phyloP scores from a whole-genome alignment of 1,140 invertebrate genomes.

The Gryllus bimaculatus region DNA sequence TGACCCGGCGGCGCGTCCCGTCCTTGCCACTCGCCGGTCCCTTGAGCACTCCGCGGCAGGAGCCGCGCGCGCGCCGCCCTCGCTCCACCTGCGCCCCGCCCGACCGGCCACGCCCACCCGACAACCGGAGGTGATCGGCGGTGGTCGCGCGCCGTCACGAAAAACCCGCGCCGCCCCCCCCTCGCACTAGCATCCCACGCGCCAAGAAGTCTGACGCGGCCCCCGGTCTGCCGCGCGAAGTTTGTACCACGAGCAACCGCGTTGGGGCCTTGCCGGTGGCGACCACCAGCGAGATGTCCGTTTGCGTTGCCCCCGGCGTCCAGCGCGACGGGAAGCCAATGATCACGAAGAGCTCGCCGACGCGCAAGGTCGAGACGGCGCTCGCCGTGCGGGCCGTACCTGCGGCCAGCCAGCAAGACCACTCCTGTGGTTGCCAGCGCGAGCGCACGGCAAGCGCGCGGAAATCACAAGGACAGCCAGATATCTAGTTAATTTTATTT shows the following conservation, averaged over 20 bases:
- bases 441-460: too few relatives aligned
- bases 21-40: slow-evolving; percentile 85
- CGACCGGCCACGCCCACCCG: slow-evolving; percentile 46
- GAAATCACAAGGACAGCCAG: too few relatives aligned
- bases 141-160: slow-evolving; percentile 81
- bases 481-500: too few relatives aligned
- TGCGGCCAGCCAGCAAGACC: slow-evolving; percentile 27
- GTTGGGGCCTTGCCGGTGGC: slow-evolving; percentile 81
- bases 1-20: slow-evolving; percentile 75
- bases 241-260: slow-evolving; percentile 79
- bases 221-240: slow-evolving; percentile 75
- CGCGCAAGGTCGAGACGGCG: slow-evolving; percentile 80
- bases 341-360: slow-evolving; percentile 77
- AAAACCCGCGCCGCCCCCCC: slow-evolving; percentile 72
- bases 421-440: too few relatives aligned
- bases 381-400: slow-evolving; percentile 86
- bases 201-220: slow-evolving; percentile 87
- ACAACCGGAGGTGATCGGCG: slow-evolving; percentile 69
- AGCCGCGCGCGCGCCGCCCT: too few relatives aligned
- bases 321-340: slow-evolving; percentile 76
- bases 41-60: too few relatives aligned
- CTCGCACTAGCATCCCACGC: slow-evolving; percentile 74
- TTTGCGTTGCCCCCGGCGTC: slow-evolving; percentile 79
- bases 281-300: slow-evolving; percentile 85
- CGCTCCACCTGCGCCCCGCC: too few relatives aligned